Conservation (phyloP, 2,113 vertebrate genomes). For the Podilymbus podiceps region DNA sequence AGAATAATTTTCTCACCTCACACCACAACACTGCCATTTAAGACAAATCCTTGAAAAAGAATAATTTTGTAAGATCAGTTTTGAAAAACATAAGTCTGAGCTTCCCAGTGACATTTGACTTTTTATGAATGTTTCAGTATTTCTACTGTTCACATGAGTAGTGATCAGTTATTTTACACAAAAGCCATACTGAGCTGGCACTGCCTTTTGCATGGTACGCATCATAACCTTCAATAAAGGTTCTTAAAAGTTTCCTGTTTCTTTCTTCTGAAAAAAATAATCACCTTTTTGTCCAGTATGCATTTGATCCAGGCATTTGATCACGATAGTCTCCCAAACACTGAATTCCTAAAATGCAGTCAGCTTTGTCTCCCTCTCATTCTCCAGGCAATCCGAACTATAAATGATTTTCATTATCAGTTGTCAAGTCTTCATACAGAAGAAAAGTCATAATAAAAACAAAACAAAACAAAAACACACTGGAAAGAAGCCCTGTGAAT, state of each 20-base stretch:
- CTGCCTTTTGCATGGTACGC: background rate
- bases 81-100: constrained; percentile 5
- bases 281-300: background rate
- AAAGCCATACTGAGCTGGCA: background rate
- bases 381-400: background rate
- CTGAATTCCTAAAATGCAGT: background rate
- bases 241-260: background rate
- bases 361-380: background rate
- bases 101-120: background rate
- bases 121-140: constrained; percentile 12
- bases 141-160: background rate
- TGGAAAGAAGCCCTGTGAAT: background rate
- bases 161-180: constrained; percentile 19
- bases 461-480: background rate
- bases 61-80: background rate
- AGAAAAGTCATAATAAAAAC: background rate
- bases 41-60: background rate
- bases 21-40: background rate
- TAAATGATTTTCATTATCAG: constrained; percentile 9
- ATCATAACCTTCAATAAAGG: background rate
- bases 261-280: background rate
- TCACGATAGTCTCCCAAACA: background rate
- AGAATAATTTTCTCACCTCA: background rate
- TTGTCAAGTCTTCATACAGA: background rate
- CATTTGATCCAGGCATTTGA: background rate